These are phyloP conservation scores for Cephus nigrinus DNA, from an alignment of 2,888 invertebrate genomes.

Conservation along the genomic window DNA sequence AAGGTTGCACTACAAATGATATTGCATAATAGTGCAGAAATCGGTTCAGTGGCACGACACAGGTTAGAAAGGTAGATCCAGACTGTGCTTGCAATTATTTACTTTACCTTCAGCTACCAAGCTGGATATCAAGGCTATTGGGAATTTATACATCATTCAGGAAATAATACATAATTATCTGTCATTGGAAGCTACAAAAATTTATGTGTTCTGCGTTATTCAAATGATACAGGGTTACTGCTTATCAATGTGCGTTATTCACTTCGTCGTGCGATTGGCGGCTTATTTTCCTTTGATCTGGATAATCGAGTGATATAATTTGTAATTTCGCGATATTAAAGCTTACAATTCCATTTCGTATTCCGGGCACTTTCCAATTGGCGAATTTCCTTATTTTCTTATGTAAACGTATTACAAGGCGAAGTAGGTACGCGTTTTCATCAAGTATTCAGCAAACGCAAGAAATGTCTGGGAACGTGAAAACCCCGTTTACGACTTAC, in stretches of 20 bases:
- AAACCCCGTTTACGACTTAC: background rate
- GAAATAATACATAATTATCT: background rate
- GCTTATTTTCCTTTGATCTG: background rate
- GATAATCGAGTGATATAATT: background rate
- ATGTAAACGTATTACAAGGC: background rate
- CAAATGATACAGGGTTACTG: background rate
- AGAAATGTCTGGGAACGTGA: background rate
- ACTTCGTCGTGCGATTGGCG: background rate
- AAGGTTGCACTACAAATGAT: slow-evolving; percentile 52
- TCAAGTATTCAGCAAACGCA: background rate
- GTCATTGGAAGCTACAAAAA: background rate
- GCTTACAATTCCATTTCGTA: background rate
- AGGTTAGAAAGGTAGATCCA: slow-evolving; percentile 39
- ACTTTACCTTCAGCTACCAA: slow-evolving; percentile 33
- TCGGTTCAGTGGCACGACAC: slow-evolving; percentile 50
- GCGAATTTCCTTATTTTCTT: background rate
- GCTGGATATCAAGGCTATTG: slow-evolving; percentile 35
- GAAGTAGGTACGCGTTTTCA: background rate
- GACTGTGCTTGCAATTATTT: slow-evolving; percentile 34
- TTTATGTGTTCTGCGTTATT: background rate
- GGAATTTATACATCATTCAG: slow-evolving; percentile 13
- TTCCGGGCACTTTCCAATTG: background rate
- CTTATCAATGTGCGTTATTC: background rate
- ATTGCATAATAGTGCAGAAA: slow-evolving; percentile 52
- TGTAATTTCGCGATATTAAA: background rate